Percentiles rank a stretch among this genome's conserved stretches.
Evolutionary conservation across 1,140 invertebrate genomes (phyloP).

Genomic region (Leptestheria dahalacensis): DNA sequence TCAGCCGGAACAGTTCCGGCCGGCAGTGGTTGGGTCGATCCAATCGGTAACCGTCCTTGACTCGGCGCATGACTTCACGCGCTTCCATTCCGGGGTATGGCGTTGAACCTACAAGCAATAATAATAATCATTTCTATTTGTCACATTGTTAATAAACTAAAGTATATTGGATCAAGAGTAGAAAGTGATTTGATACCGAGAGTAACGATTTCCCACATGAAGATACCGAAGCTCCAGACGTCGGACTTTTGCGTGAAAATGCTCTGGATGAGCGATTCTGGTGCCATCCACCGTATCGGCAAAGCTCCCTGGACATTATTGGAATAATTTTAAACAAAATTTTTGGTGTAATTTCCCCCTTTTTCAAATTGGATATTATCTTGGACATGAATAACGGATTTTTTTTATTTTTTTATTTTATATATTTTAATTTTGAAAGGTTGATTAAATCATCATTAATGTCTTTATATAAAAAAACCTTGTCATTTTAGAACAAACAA

Average conservation of each 20-base stretch:
- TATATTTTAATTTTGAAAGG: no score
- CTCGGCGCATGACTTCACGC: conserved; percentile 54
- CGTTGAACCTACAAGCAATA: conserved; percentile 47
- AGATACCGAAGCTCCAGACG: conserved; percentile 71
- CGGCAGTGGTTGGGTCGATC: conserved; percentile 58
- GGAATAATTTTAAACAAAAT: conserved; percentile 19
- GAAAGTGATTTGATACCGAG: conserved; percentile 25
- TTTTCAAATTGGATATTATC: no score
- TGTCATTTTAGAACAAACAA: no score
- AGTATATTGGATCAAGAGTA: neutral
- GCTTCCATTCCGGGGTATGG: conserved; percentile 65
- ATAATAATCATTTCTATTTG: no score
- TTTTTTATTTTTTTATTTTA: no score
- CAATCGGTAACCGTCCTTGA: conserved; percentile 54
- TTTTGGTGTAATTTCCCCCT: no score
- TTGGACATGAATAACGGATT: no score
- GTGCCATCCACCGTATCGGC: conserved; percentile 77
- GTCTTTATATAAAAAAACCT: no score
- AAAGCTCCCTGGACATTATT: conserved; percentile 21
- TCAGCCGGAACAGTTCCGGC: conserved; percentile 54
- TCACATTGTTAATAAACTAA: conserved; percentile 11
- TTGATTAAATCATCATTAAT: no score
- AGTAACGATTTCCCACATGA: conserved; percentile 75
- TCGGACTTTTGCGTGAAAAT: conserved; percentile 64
- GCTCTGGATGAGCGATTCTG: conserved; percentile 60